Evolutionary conservation across 2,113 vertebrate species (phyloP).

Genomic region (Sprattus sprattus): DNA sequence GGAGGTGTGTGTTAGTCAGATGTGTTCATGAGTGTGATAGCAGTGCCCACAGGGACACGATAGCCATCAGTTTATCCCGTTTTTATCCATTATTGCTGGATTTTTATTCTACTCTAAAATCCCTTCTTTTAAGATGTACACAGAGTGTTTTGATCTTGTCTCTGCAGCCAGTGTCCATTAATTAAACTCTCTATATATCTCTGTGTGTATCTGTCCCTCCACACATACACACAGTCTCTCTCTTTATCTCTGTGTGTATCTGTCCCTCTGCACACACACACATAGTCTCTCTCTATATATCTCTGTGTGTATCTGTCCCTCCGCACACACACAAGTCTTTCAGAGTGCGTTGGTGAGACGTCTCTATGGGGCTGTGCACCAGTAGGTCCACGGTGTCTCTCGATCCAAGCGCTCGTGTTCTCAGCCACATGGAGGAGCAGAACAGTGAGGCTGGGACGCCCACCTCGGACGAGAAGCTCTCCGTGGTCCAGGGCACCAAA

Average conservation of each 20-base stretch:
- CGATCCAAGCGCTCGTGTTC: neutral
- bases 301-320: no score
- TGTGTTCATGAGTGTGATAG: neutral
- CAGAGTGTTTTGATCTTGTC: neutral
- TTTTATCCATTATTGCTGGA: neutral
- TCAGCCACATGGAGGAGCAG: neutral
- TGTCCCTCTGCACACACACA: no score
- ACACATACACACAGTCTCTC: no score
- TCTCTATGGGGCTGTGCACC: slow-evolving; percentile 6
- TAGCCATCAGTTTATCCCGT: no score
- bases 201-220: no score
- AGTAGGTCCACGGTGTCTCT: neutral
- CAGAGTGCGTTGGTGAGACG: neutral
- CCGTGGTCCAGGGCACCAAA: slow-evolving; percentile 1
- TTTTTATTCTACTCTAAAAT: neutral
- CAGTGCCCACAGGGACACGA: no score
- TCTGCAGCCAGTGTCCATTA: neutral
- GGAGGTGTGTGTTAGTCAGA: neutral
- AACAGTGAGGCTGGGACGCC: neutral
- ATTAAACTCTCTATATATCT: neutral
- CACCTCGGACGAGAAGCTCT: neutral
- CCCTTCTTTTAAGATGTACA: neutral
- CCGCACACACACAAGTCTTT: no score
- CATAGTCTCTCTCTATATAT: no score
- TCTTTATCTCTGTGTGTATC: no score